Evolutionary conservation across 2,113 vertebrate genomes (phyloP).

Genomic region (Craseonycteris thonglongyai): DNA sequence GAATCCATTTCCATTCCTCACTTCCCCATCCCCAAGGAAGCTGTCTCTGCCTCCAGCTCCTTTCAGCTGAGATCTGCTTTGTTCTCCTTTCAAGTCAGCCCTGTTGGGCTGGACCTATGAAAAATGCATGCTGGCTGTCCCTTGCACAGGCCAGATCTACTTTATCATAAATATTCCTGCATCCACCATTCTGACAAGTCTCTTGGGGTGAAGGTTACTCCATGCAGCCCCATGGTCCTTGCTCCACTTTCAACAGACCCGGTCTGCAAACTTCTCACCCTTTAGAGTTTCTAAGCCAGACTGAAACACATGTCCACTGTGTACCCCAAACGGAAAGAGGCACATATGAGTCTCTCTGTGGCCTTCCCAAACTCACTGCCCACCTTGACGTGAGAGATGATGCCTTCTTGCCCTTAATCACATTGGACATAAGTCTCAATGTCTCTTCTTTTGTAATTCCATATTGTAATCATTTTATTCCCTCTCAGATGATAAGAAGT

Average conservation of each 20-base stretch:
- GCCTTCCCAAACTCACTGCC: background rate
- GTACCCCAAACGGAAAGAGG: background rate
- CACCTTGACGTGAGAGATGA: background rate
- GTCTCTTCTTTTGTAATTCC: background rate
- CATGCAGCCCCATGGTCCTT: fast-evolving
- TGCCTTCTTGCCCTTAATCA: background rate
- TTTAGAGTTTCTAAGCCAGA: background rate
- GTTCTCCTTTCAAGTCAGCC: background rate
- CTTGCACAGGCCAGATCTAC: background rate
- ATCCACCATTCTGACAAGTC: background rate
- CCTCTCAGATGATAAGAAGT: background rate
- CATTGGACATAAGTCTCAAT: background rate
- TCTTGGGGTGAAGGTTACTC: background rate
- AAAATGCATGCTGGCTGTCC: background rate
- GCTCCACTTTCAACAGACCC: background rate
- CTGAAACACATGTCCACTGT: background rate
- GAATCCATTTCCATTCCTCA: background rate
- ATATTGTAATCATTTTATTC: background rate
- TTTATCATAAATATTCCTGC: background rate
- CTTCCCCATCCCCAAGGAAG: background rate
- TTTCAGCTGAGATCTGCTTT: background rate
- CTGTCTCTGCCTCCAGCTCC: background rate
- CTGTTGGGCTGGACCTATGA: background rate
- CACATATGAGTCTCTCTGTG: background rate
- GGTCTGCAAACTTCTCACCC: background rate